Conservation (phyloP, 2,113 vertebrate genomes). For the Myxocyprinus asiaticus region DNA sequence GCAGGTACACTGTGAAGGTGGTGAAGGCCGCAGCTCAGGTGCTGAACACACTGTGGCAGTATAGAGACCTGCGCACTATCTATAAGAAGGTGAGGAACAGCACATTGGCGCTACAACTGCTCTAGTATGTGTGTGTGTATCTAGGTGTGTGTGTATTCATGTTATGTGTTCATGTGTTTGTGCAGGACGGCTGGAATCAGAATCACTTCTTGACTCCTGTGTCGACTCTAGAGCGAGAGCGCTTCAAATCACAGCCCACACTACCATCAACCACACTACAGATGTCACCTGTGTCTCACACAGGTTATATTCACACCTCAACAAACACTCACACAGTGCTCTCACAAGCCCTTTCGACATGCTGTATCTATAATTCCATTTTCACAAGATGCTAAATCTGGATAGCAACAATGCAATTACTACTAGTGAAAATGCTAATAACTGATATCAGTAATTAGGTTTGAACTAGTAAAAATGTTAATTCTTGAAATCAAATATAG, state of each 20-base stretch:
- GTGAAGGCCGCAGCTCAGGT: slow-evolving; percentile 97
- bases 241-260: slow-evolving; percentile 93
- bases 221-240: slow-evolving; percentile 91
- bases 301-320: slow-evolving; percentile 74
- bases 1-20: slow-evolving; percentile 93
- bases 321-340: too few species aligned
- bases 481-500: too few species aligned
- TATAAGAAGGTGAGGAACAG: slow-evolving; percentile 89
- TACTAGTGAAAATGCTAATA: too few species aligned
- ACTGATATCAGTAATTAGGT: too few species aligned
- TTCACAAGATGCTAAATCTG: too few species aligned
- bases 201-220: slow-evolving; percentile 98
- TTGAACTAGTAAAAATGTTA: too few species aligned
- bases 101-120: neutral
- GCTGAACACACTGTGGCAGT: slow-evolving; percentile 96
- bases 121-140: neutral
- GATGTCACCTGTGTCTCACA: slow-evolving; percentile 93
- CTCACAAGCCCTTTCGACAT: neutral
- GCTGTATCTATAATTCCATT: too few species aligned
- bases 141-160: neutral
- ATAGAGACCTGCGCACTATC: slow-evolving; percentile 94
- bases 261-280: slow-evolving; percentile 88
- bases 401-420: too few species aligned
- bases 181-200: slow-evolving; percentile 97
- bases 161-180: slow-evolving; percentile 32